Conservation (phyloP, 1,140 invertebrate species). For the Littorina saxatilis region DNA sequence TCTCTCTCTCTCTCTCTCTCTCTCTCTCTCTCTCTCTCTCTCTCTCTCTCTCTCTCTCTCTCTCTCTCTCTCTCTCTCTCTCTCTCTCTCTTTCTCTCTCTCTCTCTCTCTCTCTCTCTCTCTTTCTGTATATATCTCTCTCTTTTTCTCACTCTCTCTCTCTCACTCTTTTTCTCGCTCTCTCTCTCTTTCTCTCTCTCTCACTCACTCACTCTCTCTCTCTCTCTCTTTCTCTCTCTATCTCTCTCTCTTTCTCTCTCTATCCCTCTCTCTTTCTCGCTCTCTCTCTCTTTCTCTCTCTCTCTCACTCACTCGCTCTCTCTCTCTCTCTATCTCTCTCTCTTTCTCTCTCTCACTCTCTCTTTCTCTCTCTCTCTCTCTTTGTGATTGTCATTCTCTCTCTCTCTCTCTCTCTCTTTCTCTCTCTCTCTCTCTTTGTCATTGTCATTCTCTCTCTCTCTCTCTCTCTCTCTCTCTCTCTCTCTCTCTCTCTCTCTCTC, state of each 20-base stretch:
- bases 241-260: too few relatives aligned
- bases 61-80: not conserved
- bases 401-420: not conserved
- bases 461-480: not conserved
- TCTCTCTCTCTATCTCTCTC: not conserved
- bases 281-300: too few relatives aligned
- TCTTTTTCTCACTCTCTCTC: not conserved
- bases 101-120: not conserved
- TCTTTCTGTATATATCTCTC: not conserved
- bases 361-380: too few relatives aligned
- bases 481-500: not conserved
- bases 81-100: not conserved
- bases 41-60: not conserved
- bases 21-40: not conserved
- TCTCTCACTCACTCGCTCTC: not conserved
- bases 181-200: not conserved
- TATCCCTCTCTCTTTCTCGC: too few relatives aligned
- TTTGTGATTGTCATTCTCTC: too few relatives aligned
- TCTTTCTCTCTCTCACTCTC: too few relatives aligned
- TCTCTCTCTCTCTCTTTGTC: too few relatives aligned
- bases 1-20: not conserved
- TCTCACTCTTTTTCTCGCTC: not conserved
- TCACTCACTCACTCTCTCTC: not conserved
- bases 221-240: too few relatives aligned
- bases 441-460: not conserved